phyloP scores from a whole-genome alignment of 2,888 invertebrate genomes.

The Orthosia cruda region DNA sequence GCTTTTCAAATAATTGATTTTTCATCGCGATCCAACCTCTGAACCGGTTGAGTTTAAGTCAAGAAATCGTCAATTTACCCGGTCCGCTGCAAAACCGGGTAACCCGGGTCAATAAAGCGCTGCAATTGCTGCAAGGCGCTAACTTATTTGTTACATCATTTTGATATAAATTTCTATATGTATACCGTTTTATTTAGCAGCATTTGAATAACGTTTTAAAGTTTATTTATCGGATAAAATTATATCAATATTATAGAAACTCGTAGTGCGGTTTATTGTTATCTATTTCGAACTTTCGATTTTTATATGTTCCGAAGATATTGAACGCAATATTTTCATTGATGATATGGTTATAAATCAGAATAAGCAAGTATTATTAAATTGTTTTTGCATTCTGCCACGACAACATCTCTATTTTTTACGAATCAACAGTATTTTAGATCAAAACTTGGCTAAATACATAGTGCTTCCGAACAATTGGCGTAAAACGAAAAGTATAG shows the following conservation, averaged over 20 bases:
- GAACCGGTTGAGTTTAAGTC: conserved; percentile 50
- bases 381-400: no score
- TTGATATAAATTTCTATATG: conserved; percentile 38
- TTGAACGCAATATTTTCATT: background rate
- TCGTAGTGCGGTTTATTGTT: background rate
- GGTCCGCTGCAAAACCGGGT: background rate
- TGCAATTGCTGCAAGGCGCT: conserved; percentile 12
- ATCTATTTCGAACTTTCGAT: background rate
- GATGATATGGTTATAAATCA: background rate
- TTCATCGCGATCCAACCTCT: conserved; percentile 33
- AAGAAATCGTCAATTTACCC: conserved; percentile 59
- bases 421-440: no score
- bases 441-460: background rate
- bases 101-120: conserved; percentile 53
- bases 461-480: background rate
- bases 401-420: no score
- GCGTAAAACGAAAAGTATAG: no score
- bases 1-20: conserved; percentile 53
- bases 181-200: conserved; percentile 20
- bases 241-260: background rate
- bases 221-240: conserved; percentile 3
- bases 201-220: conserved; percentile 39
- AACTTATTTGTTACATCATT: conserved; percentile 53
- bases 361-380: background rate
- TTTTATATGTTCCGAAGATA: background rate